Base-by-base conservation (phyloP, 2,888 invertebrate species). In the Limnephilus marmoratus region DNA sequence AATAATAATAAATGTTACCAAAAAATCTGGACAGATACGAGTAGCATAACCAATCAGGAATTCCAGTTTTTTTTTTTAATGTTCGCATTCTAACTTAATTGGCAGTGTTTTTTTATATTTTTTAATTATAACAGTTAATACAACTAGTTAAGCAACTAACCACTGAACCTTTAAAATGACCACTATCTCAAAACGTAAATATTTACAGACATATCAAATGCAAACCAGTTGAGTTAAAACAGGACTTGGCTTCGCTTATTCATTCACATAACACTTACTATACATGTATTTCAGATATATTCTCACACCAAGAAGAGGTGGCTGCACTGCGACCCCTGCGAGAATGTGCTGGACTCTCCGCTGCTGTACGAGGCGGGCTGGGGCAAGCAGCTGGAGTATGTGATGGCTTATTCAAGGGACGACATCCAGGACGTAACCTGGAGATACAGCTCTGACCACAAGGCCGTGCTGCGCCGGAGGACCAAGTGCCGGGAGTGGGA, bases 311-410 rank as follows among this genome's bases (percentile, higher is more conserved):
- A 97, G 92, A 96, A 97, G 94, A 96, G 97, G 86, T 99, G 99
- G 99, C 94, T 99, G 9, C 99, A 99, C 95, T 97, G 98, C 94
- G 99, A 99, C 96, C 98, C 99, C 0, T 99, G 99, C 95, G 99
- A 99, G 95, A 98, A 98, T 94, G 96, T 96, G 4, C 96, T 98
- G 92, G 98, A 99, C 96, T 97, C 97, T 2, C 99, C 99, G 0
- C 96, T 99, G 0, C 96, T 99, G 95, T 99, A 99, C 95, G 98
- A 99, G 95, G 96, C 96, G 94, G 99, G 99, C 0, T 99, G 99
- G 99, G 97, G 97, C 81, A 99, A 99, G 95, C 96, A 97, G 94
- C 96, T 99, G 80, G 96, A 97, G 0, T 99, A 99, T 95, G 96
- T 99, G 13, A 96, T 99, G 90, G 99, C 98, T 0, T 98, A 98